phyloP scores from a whole-genome alignment of 2,113 vertebrate species.

The Danionella cerebrum region DNA sequence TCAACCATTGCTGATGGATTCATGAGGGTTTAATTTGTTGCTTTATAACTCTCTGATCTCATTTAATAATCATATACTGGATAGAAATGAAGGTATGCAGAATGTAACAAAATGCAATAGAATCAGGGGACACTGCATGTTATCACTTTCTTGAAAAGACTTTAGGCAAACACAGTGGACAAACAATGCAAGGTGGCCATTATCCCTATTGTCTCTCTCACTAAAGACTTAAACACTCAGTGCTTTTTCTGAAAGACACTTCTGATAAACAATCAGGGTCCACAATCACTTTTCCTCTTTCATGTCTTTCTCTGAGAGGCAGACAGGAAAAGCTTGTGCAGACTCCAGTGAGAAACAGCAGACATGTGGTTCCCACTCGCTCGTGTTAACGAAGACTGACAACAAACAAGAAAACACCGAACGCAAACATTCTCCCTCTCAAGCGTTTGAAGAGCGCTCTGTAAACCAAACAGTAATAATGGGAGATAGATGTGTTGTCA shows the following conservation, averaged over 20 bases:
- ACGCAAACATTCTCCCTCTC: neutral
- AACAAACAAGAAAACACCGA: neutral
- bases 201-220: neutral
- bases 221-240: neutral
- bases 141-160: neutral
- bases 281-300: neutral
- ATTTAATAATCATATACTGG: no score
- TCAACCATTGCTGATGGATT: no score
- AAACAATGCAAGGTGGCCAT: no score
- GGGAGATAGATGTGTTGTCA: neutral
- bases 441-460: neutral
- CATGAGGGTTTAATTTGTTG: no score
- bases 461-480: neutral
- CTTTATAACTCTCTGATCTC: no score
- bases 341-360: slow-evolving; percentile 53
- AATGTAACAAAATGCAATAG: no score
- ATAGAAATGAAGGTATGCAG: no score
- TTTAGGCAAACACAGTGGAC: neutral
- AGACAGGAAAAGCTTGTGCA: neutral
- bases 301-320: slow-evolving; percentile 18
- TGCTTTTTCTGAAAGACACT: neutral
- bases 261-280: neutral
- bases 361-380: slow-evolving; percentile 48
- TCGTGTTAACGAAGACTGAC: neutral
- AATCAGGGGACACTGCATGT: no score